Conservation (phyloP, 2,113 vertebrate genomes). For the Zosterops hypoxanthus region DNA sequence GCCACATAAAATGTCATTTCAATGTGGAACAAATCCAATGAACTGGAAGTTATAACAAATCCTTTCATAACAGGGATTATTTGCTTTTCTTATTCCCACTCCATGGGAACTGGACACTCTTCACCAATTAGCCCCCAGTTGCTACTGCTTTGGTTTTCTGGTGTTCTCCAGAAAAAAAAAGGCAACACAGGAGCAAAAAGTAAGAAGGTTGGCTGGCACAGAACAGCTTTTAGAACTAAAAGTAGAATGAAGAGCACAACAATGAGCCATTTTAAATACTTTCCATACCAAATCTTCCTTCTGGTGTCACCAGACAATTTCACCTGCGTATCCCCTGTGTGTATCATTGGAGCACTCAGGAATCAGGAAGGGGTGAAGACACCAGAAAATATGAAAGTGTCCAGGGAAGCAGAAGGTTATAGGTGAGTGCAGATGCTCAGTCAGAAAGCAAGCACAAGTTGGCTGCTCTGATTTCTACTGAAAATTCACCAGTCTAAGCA, state of each 20-base stretch:
- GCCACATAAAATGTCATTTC: background rate
- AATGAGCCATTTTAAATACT: background rate
- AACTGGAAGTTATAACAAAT: background rate
- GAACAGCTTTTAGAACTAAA: background rate
- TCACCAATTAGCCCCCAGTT: background rate
- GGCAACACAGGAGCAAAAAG: background rate
- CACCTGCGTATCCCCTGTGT: accelerated
- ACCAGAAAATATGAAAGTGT: background rate
- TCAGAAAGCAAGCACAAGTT: background rate
- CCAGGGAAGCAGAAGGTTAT: background rate
- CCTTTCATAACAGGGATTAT: background rate
- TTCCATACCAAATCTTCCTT: background rate
- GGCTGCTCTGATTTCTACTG: background rate
- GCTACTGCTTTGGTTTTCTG: background rate
- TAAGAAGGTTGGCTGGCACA: background rate
- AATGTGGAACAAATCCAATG: background rate
- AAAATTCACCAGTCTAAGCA: background rate
- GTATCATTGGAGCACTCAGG: background rate
- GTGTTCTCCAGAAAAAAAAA: background rate
- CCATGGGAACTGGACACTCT: background rate
- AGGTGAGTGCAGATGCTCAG: background rate
- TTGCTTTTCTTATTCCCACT: background rate
- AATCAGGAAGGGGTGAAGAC: background rate
- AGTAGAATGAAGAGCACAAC: background rate
- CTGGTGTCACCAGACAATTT: background rate